phyloP scores from a whole-genome alignment of 2,888 invertebrate species.

The Acanthopleura granulata region DNA sequence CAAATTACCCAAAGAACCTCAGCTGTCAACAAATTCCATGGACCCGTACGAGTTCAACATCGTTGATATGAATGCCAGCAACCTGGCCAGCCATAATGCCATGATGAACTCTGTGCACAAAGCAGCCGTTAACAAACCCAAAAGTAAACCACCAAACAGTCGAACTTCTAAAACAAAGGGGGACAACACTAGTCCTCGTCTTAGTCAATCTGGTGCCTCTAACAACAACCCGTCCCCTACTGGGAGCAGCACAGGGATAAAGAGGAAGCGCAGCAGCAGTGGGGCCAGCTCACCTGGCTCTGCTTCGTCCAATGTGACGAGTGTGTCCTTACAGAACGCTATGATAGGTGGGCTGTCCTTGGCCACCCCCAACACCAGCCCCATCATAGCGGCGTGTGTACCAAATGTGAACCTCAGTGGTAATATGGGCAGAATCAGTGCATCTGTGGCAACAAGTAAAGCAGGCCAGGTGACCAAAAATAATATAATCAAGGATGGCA shows the following conservation, averaged over 20 bases:
- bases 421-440: constrained; percentile 45
- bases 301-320: background rate
- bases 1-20: constrained; percentile 60
- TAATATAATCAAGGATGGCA: constrained; percentile 49
- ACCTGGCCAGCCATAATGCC: constrained; percentile 28
- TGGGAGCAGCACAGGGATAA: background rate
- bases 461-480: constrained; percentile 40
- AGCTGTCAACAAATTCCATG: constrained; percentile 48
- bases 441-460: constrained; percentile 35
- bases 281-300: background rate
- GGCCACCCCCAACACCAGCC: constrained; percentile 35
- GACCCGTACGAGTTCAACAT: constrained; percentile 65
- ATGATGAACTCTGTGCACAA: constrained; percentile 35
- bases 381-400: constrained; percentile 48
- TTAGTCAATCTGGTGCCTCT: constrained; percentile 28
- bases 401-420: constrained; percentile 47
- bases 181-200: constrained; percentile 31
- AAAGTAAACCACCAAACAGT: constrained; percentile 41
- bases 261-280: background rate
- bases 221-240: constrained; percentile 19
- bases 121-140: constrained; percentile 42
- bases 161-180: constrained; percentile 43
- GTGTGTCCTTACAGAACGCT: constrained; percentile 7
- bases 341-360: constrained; percentile 20
- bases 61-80: constrained; percentile 36